A percentile compares a stretch with the other conserved stretches of the same genome.
phyloP scores from a whole-genome alignment of 1,140 invertebrate species.

The Cepaea nemoralis region DNA sequence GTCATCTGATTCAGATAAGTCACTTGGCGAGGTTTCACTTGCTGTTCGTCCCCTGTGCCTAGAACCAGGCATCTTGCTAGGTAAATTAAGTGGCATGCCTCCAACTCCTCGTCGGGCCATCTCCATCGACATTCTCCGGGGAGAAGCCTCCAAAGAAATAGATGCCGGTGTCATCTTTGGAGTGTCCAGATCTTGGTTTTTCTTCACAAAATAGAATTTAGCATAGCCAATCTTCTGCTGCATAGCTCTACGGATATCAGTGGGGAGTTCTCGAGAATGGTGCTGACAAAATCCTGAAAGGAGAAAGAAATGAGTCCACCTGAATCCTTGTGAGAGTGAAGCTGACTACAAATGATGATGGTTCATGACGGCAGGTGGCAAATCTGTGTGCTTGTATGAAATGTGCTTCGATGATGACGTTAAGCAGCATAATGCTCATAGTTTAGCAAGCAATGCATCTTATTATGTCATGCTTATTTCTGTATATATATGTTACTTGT shows the following conservation, averaged over 20 bases:
- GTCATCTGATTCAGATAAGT: conserved; percentile 1
- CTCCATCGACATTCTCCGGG: conserved; percentile 36
- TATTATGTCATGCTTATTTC: no score
- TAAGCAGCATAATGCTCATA: neutral
- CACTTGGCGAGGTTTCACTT: neutral
- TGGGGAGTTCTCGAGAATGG: conserved; percentile 33
- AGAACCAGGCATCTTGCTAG: neutral
- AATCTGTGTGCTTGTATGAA: neutral
- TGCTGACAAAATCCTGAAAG: conserved; percentile 37
- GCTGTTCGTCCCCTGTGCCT: neutral
- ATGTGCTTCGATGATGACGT: neutral
- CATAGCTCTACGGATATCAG: conserved; percentile 35
- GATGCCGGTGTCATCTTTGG: conserved; percentile 22
- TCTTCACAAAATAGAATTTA: conserved; percentile 39
- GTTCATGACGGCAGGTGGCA: neutral
- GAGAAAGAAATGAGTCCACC: conserved; percentile 30
- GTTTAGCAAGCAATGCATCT: neutral
- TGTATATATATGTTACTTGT: no score
- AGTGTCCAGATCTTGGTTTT: conserved; percentile 22
- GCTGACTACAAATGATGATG: neutral
- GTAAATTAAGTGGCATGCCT: neutral
- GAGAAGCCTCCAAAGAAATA: conserved; percentile 33
- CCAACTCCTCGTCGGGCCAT: conserved; percentile 20
- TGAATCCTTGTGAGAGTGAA: neutral
- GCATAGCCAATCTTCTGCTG: conserved; percentile 41